phyloP scores from a whole-genome alignment of 2,797 vertebrate genomes.

The Salmo trutta region DNA sequence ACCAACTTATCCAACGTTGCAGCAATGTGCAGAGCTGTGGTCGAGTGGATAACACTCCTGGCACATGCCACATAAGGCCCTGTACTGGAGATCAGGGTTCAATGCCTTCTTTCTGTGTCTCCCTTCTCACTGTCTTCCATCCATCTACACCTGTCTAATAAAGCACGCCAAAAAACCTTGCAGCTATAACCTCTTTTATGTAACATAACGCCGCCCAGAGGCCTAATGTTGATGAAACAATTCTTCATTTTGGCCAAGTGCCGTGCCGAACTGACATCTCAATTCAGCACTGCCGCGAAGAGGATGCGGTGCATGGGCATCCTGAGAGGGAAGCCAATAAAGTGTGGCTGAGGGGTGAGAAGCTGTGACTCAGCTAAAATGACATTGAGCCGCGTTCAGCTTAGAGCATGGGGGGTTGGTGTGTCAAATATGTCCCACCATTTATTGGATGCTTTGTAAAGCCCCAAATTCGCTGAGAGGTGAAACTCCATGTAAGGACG shows the following conservation, averaged over 20 bases:
- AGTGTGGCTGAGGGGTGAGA: not conserved
- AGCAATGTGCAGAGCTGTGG: too few relatives aligned
- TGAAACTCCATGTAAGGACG: not conserved
- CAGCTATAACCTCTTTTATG: not conserved
- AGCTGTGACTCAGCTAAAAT: slow-evolving; percentile 60
- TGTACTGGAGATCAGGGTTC: too few relatives aligned
- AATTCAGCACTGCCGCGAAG: slow-evolving; percentile 43
- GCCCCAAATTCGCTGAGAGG: not conserved
- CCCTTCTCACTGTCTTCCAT: not conserved
- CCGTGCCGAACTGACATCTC: not conserved
- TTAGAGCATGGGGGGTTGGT: slow-evolving; percentile 1
- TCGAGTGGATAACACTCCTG: too few relatives aligned
- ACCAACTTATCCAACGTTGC: too few relatives aligned
- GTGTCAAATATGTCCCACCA: slow-evolving; percentile 13
- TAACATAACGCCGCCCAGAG: not conserved
- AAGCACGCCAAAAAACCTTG: not conserved
- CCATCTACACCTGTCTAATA: not conserved
- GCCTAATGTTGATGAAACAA: not conserved
- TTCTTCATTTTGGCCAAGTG: slow-evolving; percentile 2
- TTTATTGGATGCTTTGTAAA: slow-evolving; percentile 23
- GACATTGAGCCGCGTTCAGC: slow-evolving; percentile 9
- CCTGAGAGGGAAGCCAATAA: slow-evolving; percentile 21
- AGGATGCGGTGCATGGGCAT: slow-evolving; percentile 21
- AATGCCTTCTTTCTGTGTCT: too few relatives aligned
- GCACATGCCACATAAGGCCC: too few relatives aligned